Conservation (phyloP, 2,113 vertebrate genomes). For the Zootoca vivipara region DNA sequence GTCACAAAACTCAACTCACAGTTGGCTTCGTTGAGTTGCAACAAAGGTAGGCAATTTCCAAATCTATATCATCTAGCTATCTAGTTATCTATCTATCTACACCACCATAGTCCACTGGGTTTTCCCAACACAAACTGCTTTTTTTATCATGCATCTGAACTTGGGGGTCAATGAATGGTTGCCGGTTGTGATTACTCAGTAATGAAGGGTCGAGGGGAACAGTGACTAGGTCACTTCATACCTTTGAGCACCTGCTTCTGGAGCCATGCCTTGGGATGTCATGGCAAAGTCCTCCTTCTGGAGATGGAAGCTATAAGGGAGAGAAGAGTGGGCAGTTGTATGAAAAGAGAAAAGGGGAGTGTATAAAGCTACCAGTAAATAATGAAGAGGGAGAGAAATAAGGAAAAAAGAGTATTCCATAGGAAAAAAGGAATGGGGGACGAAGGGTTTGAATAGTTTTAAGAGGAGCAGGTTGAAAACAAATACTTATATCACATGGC, state of each 20-base stretch:
- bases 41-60: slow-evolving; percentile 74
- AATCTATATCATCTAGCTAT: neutral
- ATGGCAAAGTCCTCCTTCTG: neutral
- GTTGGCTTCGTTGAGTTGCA: slow-evolving; percentile 73
- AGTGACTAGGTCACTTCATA: neutral
- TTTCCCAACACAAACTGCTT: neutral
- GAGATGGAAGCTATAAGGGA: neutral
- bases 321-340: neutral
- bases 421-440: neutral
- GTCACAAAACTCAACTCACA: slow-evolving; percentile 84
- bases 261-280: neutral
- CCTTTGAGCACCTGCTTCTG: neutral
- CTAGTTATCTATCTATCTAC: slow-evolving; percentile 3
- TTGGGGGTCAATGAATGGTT: neutral
- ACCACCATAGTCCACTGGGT: too few species aligned
- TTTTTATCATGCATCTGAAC: neutral
- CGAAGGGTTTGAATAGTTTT: neutral
- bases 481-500: neutral
- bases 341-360: neutral
- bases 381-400: neutral
- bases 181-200: neutral
- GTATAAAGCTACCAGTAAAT: neutral
- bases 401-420: neutral
- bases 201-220: neutral
- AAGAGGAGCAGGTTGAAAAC: neutral